Base-by-base conservation (phyloP, 2,113 vertebrate genomes). In the Apaloderma vittatum region DNA sequence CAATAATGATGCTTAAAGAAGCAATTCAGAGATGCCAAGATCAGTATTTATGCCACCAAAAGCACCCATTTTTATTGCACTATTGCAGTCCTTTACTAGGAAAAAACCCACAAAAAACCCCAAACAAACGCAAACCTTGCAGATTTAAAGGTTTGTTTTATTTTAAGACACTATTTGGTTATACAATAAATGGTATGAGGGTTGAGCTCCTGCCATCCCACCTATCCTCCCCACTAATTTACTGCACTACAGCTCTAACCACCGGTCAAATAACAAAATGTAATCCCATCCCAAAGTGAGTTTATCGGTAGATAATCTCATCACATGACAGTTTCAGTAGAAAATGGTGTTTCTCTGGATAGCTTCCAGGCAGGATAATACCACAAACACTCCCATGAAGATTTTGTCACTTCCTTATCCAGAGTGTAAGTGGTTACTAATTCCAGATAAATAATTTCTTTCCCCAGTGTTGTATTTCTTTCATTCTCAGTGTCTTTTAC, bases 321-420 rank as follows among this genome's bases (percentile, higher is more conserved):
- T 96, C 84, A 94, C 91, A 80, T 94, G 87, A 86, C 85, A 78
- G 79, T 93, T 97, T 94, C 76, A 90, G 71, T 85, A 94, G 86
- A 92, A 97, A 96, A 93, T 63, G 76, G 61, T 90, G 81, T 77
- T 97, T 92, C 85, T 83, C 73, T 96, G 96, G 93, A 86, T 20
- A 43, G 83, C 76, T 94, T 95, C 94, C 96, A 97, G 82, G 45
- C 87, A 95, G 91, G 87, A 92, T 94, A 94, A 82, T 96, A 96
- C 96, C 95, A 94, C 87, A 87, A 93, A 96, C 94, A 94, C 95
- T 94, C 70, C 91, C 49, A 36, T 95, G 95, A 95, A 97, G 93
- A 94, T 97, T 93, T 96, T 96, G 92, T 94, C 97, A 94, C 96
- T 97, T 97, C 87, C 90, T 96, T 86, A 98, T 97, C 94, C 83